Evolutionary conservation across 2,888 invertebrate species (phyloP).

Genomic region (Germaria angustata): DNA sequence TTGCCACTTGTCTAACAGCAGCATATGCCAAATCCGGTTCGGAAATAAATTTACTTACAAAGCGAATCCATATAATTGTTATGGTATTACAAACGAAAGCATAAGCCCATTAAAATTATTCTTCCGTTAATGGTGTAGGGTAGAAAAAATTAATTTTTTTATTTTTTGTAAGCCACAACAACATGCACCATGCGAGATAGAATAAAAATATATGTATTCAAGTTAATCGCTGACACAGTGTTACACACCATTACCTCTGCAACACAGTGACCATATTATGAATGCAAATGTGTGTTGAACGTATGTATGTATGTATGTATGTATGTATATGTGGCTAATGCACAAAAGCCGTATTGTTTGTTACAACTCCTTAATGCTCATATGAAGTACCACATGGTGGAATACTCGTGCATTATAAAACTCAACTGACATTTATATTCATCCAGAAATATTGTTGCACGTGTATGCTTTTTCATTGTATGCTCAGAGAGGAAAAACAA

Average conservation of each 20-base stretch:
- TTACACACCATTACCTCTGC: slow-evolving; percentile 68
- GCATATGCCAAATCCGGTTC: background rate
- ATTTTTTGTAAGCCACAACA: slow-evolving; percentile 49
- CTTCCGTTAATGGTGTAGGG: background rate
- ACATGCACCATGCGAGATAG: slow-evolving; percentile 1
- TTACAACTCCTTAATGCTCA: slow-evolving; percentile 4
- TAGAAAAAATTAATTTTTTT: background rate
- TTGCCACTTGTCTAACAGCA: background rate
- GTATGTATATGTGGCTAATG: background rate
- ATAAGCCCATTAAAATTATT: background rate
- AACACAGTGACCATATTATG: slow-evolving; percentile 63
- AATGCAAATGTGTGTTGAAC: slow-evolving; percentile 13
- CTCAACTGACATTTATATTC: slow-evolving; percentile 51
- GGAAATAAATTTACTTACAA: background rate
- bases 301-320: background rate
- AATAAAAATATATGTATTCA: slow-evolving; percentile 26
- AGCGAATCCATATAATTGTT: background rate
- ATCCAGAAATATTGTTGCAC: slow-evolving; percentile 10
- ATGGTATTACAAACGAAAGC: background rate
- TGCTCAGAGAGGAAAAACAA: background rate
- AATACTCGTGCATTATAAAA: slow-evolving; percentile 53
- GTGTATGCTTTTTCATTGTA: background rate
- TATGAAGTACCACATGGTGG: slow-evolving; percentile 54
- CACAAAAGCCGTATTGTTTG: slow-evolving; percentile 17
- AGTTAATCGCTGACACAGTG: slow-evolving; percentile 65